A percentile compares a stretch with the other conserved stretches of the same genome.
Conservation (phyloP, 2,797 vertebrate genomes). For the Chaetodon trifasciatus region DNA sequence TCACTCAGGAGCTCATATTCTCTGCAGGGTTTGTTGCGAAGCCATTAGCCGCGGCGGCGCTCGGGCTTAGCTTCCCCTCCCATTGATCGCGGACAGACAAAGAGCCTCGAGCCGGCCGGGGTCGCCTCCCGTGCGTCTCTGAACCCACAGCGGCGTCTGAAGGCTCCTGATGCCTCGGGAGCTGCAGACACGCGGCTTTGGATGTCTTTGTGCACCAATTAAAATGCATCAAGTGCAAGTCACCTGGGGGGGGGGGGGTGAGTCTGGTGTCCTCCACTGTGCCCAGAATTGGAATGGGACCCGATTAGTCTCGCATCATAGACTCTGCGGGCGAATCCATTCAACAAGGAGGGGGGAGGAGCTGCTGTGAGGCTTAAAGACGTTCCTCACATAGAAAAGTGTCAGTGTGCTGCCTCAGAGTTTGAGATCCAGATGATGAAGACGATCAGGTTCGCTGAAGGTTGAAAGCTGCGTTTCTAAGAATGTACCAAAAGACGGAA, state of each 20-base stretch:
- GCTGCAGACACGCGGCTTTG: constrained; percentile 21
- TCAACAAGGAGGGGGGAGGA: constrained; percentile 22
- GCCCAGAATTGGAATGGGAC: constrained; percentile 72
- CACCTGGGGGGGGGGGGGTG: constrained; percentile 44
- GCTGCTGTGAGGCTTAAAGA: constrained; percentile 10
- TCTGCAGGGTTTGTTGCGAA: constrained; percentile 55
- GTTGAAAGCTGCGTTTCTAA: neutral
- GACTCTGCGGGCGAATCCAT: constrained; percentile 57
- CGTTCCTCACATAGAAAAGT: constrained; percentile 43
- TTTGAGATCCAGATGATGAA: neutral
- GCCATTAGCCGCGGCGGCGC: constrained; percentile 54
- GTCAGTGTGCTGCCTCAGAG: constrained; percentile 5
- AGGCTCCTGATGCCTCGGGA: constrained; percentile 41
- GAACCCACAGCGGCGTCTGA: constrained; percentile 18
- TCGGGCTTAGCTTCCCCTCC: constrained; percentile 33
- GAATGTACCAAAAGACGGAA: too few relatives aligned
- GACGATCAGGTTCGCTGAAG: neutral
- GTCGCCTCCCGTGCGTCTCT: constrained; percentile 7
- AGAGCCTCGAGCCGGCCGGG: constrained; percentile 16
- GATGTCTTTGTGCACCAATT: constrained; percentile 59
- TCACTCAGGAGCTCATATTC: constrained; percentile 48
- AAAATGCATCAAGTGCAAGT: constrained; percentile 66
- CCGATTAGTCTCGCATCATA: constrained; percentile 68
- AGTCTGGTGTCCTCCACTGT: constrained; percentile 56
- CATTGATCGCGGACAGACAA: constrained; percentile 38